These are phyloP conservation scores for Bombycilla garrulus DNA, from an alignment of 2,113 vertebrate genomes.

Conservation along the genomic window DNA sequence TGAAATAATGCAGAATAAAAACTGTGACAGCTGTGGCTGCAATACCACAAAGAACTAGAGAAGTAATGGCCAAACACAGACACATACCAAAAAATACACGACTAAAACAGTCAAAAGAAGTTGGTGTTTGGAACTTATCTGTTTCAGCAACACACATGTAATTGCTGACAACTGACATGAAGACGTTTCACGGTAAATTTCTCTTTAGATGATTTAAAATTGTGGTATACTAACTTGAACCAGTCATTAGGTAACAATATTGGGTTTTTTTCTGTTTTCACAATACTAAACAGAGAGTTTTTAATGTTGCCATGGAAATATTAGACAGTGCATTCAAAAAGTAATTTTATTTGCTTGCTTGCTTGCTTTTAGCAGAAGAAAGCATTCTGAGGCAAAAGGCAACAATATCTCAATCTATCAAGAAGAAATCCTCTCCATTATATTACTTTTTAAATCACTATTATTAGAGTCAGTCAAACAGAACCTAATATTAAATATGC, in stretches of 20 bases:
- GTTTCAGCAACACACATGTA: neutral
- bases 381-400: neutral
- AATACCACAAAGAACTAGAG: neutral
- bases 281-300: neutral
- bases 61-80: neutral
- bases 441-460: neutral
- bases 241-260: neutral
- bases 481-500: neutral
- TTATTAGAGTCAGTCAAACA: neutral
- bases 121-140: neutral
- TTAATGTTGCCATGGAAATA: conserved; percentile 23
- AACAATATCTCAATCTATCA: neutral
- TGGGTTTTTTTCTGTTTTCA: neutral
- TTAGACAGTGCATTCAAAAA: neutral
- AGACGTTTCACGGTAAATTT: neutral
- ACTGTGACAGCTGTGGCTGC: neutral
- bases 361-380: conserved; percentile 7
- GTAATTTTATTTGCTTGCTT: neutral
- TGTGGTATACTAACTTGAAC: neutral
- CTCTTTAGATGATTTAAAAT: neutral
- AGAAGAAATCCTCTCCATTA: neutral
- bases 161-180: neutral
- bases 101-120: neutral
- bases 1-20: neutral
- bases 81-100: neutral